Evolutionary conservation across 2,113 vertebrate species (phyloP), one percentile per base, ranked within the genome.

Genomic region (Pachycephala philippinensis): DNA sequence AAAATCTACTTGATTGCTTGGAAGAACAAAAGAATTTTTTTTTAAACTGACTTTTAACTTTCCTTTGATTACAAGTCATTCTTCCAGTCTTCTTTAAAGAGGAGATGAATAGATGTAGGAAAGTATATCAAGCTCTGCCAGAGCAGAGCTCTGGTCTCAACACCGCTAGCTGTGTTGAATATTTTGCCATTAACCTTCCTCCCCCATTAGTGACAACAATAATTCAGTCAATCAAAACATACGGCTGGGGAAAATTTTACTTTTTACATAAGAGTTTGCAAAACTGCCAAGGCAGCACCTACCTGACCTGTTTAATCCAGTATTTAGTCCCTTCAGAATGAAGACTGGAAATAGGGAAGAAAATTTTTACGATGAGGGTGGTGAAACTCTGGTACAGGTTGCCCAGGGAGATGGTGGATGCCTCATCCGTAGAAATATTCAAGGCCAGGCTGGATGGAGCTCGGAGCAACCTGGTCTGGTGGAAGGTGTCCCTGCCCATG

Each of bases 181-280:
- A 40, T 78, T 87, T 92, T 89, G 64, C 44, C 9, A 8, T 63
- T 68, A 89, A 78, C 35, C 31, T 84, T 75, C 31, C 15, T 77
- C 59, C 39, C 26, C 39, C 0, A 0, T 47, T 54, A 70, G 20
- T 0, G 0, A 23, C 57, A 66, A 44, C 1, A 2, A 47, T 24
- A 59, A 91, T 71, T 63, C 52, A 44, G 15, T 33, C 69, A 23
- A 47, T 35, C 53, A 42, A 92, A 92, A 84, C 10, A 11, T 35
- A 13, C 2, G 23, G 13, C 24, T 5, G 11, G 20, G 20, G 16
- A 9, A 54, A 70, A 60, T 82, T 84, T 70, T 59, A 59, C 27
- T 19, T 84, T 84, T 42, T 50, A 56, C 0, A 5, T 60, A 79
- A 75, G 11, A 78, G 4, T 18, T 40, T 68, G 26, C 52, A 78